phyloP scores from a whole-genome alignment of 2,888 invertebrate genomes.

The Sinelater perroti region DNA sequence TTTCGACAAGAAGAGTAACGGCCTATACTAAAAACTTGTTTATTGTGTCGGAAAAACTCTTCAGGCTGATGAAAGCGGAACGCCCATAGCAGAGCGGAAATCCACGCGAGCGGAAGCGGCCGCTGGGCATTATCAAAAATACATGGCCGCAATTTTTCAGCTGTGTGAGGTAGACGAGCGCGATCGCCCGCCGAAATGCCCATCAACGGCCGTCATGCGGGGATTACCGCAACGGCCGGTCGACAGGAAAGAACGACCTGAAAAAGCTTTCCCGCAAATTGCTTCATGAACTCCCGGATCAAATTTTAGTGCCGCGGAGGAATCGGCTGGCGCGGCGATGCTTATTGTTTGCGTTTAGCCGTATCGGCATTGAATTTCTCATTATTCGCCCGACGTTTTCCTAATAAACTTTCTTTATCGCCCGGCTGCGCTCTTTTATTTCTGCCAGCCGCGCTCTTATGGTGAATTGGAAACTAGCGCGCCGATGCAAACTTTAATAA shows the following conservation, averaged over 20 bases:
- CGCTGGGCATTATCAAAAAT: conserved; percentile 16
- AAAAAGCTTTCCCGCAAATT: background rate
- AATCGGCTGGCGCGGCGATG: background rate
- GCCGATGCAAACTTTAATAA: no score
- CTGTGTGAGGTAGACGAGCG: background rate
- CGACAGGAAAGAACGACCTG: background rate
- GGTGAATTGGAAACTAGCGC: background rate
- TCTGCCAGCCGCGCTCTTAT: background rate
- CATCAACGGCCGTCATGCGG: conserved; percentile 3
- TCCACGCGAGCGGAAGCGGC: conserved; percentile 12
- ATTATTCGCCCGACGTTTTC: conserved; percentile 1
- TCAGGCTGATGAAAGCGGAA: conserved; percentile 7
- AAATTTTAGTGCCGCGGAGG: background rate
- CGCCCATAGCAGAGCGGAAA: conserved; percentile 13
- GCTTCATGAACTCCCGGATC: background rate
- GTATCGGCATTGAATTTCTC: conserved; percentile 1
- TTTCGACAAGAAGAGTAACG: no score
- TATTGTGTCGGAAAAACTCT: no score
- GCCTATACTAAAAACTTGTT: no score
- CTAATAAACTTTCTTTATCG: background rate
- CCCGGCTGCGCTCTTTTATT: background rate
- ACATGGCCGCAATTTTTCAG: conserved; percentile 15
- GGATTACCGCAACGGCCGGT: background rate
- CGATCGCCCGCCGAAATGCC: background rate
- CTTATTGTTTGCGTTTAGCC: background rate